A percentile compares a stretch with the other conserved stretches of the same genome.
These are phyloP conservation scores for Plutomurus gul DNA, from an alignment of 1,140 invertebrate genomes.

Conservation along the genomic window DNA sequence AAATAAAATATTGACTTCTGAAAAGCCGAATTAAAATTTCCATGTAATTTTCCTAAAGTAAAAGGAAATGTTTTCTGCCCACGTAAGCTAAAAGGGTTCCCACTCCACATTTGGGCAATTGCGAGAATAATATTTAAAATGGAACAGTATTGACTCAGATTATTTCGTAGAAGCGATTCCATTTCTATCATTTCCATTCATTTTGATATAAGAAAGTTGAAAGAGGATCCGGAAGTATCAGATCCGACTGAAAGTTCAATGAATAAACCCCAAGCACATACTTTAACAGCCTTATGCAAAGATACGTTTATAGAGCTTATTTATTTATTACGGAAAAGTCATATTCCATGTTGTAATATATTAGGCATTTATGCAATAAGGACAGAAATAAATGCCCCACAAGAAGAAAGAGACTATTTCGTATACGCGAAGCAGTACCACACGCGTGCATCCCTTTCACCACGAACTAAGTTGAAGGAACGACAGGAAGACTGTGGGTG, in stretches of 20 bases:
- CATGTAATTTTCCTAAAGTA: too few species aligned
- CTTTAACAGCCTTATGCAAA: neutral
- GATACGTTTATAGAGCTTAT: neutral
- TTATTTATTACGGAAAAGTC: neutral
- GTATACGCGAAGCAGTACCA: neutral
- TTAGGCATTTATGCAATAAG: conserved; percentile 27
- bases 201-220: neutral
- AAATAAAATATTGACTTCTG: too few species aligned
- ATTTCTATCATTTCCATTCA: neutral
- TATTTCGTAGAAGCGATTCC: too few species aligned
- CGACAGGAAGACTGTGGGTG: neutral
- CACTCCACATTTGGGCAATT: too few species aligned
- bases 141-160: too few species aligned
- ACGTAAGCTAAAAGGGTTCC: too few species aligned
- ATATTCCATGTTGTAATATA: conserved; percentile 12
- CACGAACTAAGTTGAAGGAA: neutral
- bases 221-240: conserved; percentile 7
- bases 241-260: neutral
- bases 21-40: too few species aligned
- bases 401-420: conserved; percentile 2
- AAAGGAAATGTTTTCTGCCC: too few species aligned
- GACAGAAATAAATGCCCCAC: conserved; percentile 4
- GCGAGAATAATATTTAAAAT: too few species aligned
- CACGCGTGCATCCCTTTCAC: neutral
- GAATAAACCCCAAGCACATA: neutral